A percentile compares a stretch with the other conserved stretches of the same genome.
phyloP scores from a whole-genome alignment of 2,797 vertebrate genomes.

The Danio choprae region DNA sequence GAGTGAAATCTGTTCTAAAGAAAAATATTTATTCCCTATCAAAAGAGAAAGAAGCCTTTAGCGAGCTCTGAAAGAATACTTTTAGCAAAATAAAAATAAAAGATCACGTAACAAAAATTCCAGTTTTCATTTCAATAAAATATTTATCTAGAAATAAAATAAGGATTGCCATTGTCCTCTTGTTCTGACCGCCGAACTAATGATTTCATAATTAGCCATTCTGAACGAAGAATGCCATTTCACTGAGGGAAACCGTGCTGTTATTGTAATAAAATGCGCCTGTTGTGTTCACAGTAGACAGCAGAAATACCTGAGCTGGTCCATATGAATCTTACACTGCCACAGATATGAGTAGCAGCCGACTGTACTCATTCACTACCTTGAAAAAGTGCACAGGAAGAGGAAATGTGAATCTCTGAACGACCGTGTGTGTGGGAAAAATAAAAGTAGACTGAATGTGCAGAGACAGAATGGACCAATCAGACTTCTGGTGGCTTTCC shows the following conservation, averaged over 20 bases:
- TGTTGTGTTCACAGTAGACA: conserved; percentile 79
- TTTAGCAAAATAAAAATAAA: conserved; percentile 31
- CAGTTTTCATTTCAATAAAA: conserved; percentile 61
- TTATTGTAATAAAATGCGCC: conserved; percentile 50
- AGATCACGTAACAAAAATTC: conserved; percentile 55
- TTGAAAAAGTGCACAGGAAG: conserved; percentile 46
- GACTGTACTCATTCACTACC: conserved; percentile 48
- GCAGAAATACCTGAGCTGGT: conserved; percentile 80
- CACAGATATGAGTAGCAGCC: conserved; percentile 66
- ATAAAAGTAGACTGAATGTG: conserved; percentile 41
- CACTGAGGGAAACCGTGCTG: conserved; percentile 2
- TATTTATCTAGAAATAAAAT: conserved; percentile 57
- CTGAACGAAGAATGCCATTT: conserved; percentile 19
- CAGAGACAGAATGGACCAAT: conserved; percentile 43
- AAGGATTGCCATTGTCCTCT: conserved; percentile 28
- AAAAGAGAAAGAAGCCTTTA: conserved; percentile 31
- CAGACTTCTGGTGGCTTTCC: conserved; percentile 27
- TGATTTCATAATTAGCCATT: conserved; percentile 22
- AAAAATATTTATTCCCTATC: conserved; percentile 22
- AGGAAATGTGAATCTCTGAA: conserved; percentile 37
- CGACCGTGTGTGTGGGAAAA: conserved; percentile 34
- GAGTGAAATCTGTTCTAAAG: conserved; percentile 5
- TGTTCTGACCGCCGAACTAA: conserved; percentile 9
- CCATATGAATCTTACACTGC: conserved; percentile 69
- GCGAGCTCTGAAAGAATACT: conserved; percentile 23